phyloP scores from a whole-genome alignment of 2,113 vertebrate species.

The Octodon degus region DNA sequence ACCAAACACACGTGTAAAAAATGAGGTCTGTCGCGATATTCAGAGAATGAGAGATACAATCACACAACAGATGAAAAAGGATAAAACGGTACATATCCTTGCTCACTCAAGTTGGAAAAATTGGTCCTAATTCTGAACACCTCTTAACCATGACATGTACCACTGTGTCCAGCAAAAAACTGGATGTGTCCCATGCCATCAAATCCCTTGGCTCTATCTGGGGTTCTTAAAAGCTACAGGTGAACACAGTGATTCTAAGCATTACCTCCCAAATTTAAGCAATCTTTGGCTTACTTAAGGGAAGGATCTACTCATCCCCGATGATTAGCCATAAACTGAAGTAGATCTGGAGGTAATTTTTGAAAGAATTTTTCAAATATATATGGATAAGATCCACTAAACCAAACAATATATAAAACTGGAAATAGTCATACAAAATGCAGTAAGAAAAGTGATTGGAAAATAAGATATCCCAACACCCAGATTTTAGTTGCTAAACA shows the following conservation, averaged over 20 bases:
- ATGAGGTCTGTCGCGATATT: neutral
- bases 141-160: neutral
- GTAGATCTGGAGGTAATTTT: neutral
- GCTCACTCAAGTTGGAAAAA: conserved; percentile 24
- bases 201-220: neutral
- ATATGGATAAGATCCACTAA: neutral
- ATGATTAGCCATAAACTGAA: conserved; percentile 4
- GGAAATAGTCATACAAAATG: conserved; percentile 29
- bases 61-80: neutral
- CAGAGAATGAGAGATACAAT: neutral
- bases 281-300: neutral
- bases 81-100: neutral
- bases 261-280: neutral
- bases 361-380: neutral
- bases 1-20: neutral
- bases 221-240: neutral
- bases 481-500: conserved; percentile 48
- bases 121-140: neutral
- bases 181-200: neutral
- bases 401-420: conserved; percentile 17
- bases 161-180: neutral
- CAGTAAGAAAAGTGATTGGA: conserved; percentile 13
- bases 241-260: conserved; percentile 23
- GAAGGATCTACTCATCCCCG: neutral
- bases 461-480: neutral